Conservation (phyloP, 2,888 invertebrate species). For the Malthinus seriepunctatus region DNA sequence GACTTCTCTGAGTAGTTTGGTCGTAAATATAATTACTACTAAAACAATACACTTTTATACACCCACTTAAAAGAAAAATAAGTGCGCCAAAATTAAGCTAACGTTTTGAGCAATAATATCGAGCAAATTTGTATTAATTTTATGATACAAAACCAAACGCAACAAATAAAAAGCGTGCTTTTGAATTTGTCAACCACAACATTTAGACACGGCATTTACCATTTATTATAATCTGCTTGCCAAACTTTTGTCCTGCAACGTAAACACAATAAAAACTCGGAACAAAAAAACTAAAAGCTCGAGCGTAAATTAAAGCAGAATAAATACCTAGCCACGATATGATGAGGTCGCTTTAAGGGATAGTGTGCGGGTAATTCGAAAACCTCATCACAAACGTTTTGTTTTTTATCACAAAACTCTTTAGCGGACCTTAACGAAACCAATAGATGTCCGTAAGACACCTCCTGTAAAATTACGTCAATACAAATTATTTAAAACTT, state of each 20-base stretch:
- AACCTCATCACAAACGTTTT: slow-evolving; percentile 46
- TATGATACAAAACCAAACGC: slow-evolving; percentile 1
- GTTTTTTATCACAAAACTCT: slow-evolving; percentile 55
- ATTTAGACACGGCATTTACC: slow-evolving; percentile 6
- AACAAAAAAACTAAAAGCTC: slow-evolving; percentile 1
- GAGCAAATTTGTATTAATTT: not conserved
- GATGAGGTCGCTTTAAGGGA: slow-evolving; percentile 35
- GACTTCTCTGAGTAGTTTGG: not conserved
- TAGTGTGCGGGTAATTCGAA: slow-evolving; percentile 13
- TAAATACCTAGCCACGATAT: slow-evolving; percentile 63
- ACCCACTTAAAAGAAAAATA: too few species aligned
- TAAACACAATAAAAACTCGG: slow-evolving; percentile 52
- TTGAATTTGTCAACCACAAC: not conserved
- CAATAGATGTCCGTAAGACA: slow-evolving; percentile 85
- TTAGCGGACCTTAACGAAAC: slow-evolving; percentile 68
- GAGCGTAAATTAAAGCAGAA: not conserved
- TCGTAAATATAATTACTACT: not conserved
- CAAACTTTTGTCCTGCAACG: slow-evolving; percentile 86
- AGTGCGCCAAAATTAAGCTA: too few species aligned
- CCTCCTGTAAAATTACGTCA: slow-evolving; percentile 61
- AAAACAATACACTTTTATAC: not conserved
- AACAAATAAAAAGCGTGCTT: too few species aligned
- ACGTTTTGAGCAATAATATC: too few species aligned
- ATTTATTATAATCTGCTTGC: slow-evolving; percentile 81
- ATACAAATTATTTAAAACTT: slow-evolving; percentile 12